Evolutionary conservation across 2,113 vertebrate genomes (phyloP), one percentile per base, ranked within the genome.

Genomic region (Malaclemys terrapin): DNA sequence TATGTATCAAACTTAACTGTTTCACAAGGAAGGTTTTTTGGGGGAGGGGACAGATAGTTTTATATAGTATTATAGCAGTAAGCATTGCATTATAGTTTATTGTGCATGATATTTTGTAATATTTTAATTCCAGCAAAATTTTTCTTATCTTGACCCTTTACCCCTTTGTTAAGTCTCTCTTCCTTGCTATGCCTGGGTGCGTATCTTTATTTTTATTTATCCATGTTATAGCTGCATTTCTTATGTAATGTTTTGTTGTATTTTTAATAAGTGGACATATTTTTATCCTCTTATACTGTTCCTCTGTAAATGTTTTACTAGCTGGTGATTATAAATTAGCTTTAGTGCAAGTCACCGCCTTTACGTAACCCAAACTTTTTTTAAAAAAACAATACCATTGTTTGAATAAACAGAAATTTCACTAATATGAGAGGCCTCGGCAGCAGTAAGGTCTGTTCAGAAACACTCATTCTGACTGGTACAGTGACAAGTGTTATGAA

Each of bases 401-500:
- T 72, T 38, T 72, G 38, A 78, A 47, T 76, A 47, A 25, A 78
- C 11, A 47, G 75, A 47, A 78, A 16, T 85, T 93, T 69, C 0
- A 1, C 8, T 24, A 50, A 38, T 1, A 13, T 5, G 24, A 91
- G 19, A 13, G 14, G 27, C 14, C 42, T 59, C 25, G 62, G 3
- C 42, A 31, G 24, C 53, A 87, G 14, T 62, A 31, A n/a, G 16
- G 5, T 72, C 22, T 72, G 19, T 75, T 82, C n/a, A 17, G 14
- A 79, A 82, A 62, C 0, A 0, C 11, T 31, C 3, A 49, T 59
- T 88, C 79, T 31, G 20, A 25, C 42, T 54, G 54, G 4, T 4
- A 22, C 16, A 69, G 12, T 76, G 49, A 80, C 1, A 90, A 86
- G n/a, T 19, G 16, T 22, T 16, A 45, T 5, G 56, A 69, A 42